Conservation (phyloP, 2,113 vertebrate species). For the Paracanthobrama guichenoti region DNA sequence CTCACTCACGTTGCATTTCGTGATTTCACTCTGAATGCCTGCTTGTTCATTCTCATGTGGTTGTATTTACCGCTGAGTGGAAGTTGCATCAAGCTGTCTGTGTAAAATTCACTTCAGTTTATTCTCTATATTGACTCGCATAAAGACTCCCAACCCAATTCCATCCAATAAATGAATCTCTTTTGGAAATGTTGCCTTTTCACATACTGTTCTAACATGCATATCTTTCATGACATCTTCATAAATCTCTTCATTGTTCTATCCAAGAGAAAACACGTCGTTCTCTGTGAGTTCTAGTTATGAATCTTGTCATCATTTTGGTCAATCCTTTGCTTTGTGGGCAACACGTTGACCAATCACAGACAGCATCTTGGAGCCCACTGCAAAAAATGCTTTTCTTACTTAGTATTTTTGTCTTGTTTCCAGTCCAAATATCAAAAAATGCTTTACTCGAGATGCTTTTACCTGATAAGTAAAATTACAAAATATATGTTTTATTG, state of each 20-base stretch:
- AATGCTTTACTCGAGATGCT: too few relatives aligned
- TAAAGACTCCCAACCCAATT: not conserved
- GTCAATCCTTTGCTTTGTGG: not conserved
- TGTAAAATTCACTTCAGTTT: slow-evolving; percentile 6
- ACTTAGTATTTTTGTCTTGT: too few relatives aligned
- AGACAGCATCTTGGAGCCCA: not conserved
- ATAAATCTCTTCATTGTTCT: not conserved
- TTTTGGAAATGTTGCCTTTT: slow-evolving; percentile 2
- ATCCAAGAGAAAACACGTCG: not conserved
- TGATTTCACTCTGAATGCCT: slow-evolving; percentile 22
- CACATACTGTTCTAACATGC: too few relatives aligned
- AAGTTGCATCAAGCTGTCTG: slow-evolving; percentile 14
- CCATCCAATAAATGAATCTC: slow-evolving; percentile 30
- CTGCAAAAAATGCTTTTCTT: too few relatives aligned
- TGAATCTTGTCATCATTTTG: not conserved
- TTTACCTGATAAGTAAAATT: too few relatives aligned
- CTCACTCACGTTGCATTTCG: not conserved
- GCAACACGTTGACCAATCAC: not conserved
- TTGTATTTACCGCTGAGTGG: slow-evolving; percentile 35
- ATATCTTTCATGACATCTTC: not conserved
- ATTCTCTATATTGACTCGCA: not conserved
- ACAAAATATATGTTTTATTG: too few relatives aligned
- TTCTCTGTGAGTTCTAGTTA: too few relatives aligned
- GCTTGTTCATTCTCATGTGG: slow-evolving; percentile 31
- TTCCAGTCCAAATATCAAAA: too few relatives aligned